Conservation (phyloP, 2,113 vertebrate species). For the Pangasianodon gigas region DNA sequence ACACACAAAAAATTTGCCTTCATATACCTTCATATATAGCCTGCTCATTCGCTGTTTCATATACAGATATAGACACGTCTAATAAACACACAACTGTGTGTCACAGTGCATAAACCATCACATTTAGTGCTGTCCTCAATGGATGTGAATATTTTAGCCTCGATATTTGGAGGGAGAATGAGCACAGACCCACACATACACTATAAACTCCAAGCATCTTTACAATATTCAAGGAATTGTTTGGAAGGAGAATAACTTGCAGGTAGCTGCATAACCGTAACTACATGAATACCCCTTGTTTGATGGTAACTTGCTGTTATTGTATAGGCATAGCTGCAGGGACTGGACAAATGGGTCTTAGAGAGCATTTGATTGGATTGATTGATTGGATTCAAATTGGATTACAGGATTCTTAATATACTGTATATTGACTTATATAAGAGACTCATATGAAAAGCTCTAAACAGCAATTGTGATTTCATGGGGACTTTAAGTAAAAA, state of each 20-base stretch:
- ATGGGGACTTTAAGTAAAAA: neutral
- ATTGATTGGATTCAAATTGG: too few species aligned
- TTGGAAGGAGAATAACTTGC: neutral
- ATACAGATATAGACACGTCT: too few species aligned
- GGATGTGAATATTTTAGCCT: too few species aligned
- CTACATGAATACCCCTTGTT: neutral
- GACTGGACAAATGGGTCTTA: too few species aligned
- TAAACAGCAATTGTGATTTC: neutral
- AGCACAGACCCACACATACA: too few species aligned
- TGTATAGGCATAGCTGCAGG: neutral
- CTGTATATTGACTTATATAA: neutral
- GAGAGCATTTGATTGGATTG: too few species aligned
- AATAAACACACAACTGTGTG: too few species aligned
- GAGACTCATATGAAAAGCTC: neutral
- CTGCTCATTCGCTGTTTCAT: neutral
- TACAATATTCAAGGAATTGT: neutral
- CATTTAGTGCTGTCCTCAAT: too few species aligned
- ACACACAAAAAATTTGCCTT: neutral
- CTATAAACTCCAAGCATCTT: too few species aligned
- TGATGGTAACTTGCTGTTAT: neutral
- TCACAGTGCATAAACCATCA: too few species aligned
- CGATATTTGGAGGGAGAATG: too few species aligned
- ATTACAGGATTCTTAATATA: neutral
- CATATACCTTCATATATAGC: neutral
- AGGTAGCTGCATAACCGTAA: neutral